phyloP scores from a whole-genome alignment of 2,113 vertebrate species.

The Phyllostomus discolor region DNA sequence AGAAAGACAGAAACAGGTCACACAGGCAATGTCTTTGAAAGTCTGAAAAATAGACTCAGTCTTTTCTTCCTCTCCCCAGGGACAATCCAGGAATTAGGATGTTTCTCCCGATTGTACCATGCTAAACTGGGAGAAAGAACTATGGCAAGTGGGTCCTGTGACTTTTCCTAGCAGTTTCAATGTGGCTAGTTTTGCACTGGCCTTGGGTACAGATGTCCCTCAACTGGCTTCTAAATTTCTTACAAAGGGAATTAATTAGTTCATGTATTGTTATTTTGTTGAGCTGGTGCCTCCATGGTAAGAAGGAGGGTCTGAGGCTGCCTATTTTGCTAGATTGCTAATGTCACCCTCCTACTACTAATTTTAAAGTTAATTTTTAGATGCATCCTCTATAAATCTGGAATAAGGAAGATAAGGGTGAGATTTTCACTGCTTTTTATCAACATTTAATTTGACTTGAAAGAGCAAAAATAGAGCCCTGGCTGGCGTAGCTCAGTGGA shows the following conservation, averaged over 20 bases:
- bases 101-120: not conserved
- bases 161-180: not conserved
- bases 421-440: not conserved
- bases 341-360: not conserved
- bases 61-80: not conserved
- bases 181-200: not conserved
- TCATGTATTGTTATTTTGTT: not conserved
- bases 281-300: not conserved
- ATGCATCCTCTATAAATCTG: not conserved
- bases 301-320: not conserved
- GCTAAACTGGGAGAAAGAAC: not conserved
- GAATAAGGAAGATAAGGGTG: not conserved
- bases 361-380: not conserved
- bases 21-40: not conserved
- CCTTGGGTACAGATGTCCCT: not conserved
- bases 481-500: too few relatives aligned
- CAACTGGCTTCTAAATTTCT: not conserved
- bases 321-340: not conserved
- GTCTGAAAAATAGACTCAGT: not conserved
- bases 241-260: not conserved
- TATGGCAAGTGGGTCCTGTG: not conserved
- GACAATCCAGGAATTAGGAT: not conserved
- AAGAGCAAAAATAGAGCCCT: not conserved
- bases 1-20: not conserved
- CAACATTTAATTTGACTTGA: not conserved